Conservation (phyloP, 92 coral and sea anemone genomes). For the Epizoanthus illoricatus region DNA sequence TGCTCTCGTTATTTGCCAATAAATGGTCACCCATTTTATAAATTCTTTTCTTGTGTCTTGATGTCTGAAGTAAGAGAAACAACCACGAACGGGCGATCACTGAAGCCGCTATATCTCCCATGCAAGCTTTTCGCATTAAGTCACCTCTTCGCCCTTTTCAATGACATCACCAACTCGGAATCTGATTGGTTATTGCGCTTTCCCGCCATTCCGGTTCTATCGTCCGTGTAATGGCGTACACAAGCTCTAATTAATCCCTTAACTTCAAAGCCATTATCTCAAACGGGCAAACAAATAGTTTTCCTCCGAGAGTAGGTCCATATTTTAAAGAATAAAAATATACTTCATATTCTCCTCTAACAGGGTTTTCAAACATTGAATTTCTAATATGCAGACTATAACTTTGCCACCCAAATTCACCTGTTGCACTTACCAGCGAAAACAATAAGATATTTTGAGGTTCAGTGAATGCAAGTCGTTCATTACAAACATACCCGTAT, state of each 20-base stretch:
- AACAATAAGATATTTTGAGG: slow-evolving; percentile 34
- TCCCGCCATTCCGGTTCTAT: neutral
- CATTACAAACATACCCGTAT: slow-evolving; percentile 22
- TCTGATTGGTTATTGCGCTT: slow-evolving; percentile 68
- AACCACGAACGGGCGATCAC: slow-evolving; percentile 44
- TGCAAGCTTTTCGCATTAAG: slow-evolving; percentile 76
- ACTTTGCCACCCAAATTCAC: slow-evolving; percentile 28
- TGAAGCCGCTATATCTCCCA: slow-evolving; percentile 91
- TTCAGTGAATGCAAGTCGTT: slow-evolving; percentile 11
- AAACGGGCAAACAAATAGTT: neutral
- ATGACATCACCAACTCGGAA: slow-evolving; percentile 82
- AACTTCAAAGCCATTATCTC: neutral
- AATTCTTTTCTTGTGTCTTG: slow-evolving; percentile 53
- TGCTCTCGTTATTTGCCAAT: slow-evolving; percentile 59
- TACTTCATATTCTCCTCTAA: no score
- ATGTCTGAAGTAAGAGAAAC: slow-evolving; percentile 57
- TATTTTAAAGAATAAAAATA: no score
- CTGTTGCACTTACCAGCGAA: slow-evolving; percentile 5
- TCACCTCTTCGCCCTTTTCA: slow-evolving; percentile 70
- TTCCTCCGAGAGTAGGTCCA: no score
- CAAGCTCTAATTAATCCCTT: neutral
- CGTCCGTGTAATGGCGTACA: slow-evolving; percentile 2
- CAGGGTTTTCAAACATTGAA: neutral
- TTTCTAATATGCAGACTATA: slow-evolving; percentile 5
- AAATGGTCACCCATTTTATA: slow-evolving; percentile 79